phyloP scores from a whole-genome alignment of 1,140 invertebrate species.

The Magallana angulata region DNA sequence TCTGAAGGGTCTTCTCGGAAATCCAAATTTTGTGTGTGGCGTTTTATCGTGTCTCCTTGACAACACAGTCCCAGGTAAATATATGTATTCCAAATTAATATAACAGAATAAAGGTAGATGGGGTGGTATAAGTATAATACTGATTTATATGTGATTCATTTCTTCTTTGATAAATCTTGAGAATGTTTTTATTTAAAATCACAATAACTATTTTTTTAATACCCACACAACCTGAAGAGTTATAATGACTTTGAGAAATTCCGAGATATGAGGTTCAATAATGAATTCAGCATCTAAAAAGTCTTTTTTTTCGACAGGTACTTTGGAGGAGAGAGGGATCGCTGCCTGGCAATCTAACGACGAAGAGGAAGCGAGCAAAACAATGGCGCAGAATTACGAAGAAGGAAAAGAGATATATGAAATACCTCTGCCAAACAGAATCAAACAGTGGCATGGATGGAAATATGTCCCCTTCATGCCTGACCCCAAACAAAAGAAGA shows the following conservation, averaged over 20 bases:
- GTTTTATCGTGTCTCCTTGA: constrained; percentile 76
- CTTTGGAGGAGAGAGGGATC: constrained; percentile 21
- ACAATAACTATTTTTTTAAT: too few species aligned
- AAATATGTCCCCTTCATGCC: constrained; percentile 42
- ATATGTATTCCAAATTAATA: too few species aligned
- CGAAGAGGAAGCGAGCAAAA: neutral
- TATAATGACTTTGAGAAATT: too few species aligned
- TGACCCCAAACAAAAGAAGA: neutral
- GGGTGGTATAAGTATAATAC: too few species aligned
- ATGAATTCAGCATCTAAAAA: too few species aligned
- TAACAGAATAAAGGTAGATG: too few species aligned
- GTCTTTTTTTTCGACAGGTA: neutral
- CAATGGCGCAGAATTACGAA: neutral
- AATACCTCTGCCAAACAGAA: constrained; percentile 25
- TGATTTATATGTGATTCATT: too few species aligned
- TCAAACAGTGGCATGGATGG: constrained; percentile 24
- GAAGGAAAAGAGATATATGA: constrained; percentile 38
- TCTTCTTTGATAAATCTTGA: too few species aligned
- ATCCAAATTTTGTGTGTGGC: constrained; percentile 78
- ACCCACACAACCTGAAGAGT: too few species aligned
- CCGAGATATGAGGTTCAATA: too few species aligned
- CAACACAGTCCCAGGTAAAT: constrained; percentile 76
- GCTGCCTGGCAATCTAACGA: constrained; percentile 17
- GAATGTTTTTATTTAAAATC: too few species aligned
- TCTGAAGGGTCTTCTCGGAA: constrained; percentile 61